phyloP scores from a whole-genome alignment of 2,888 invertebrate genomes.

The Tetragnatha montana region DNA sequence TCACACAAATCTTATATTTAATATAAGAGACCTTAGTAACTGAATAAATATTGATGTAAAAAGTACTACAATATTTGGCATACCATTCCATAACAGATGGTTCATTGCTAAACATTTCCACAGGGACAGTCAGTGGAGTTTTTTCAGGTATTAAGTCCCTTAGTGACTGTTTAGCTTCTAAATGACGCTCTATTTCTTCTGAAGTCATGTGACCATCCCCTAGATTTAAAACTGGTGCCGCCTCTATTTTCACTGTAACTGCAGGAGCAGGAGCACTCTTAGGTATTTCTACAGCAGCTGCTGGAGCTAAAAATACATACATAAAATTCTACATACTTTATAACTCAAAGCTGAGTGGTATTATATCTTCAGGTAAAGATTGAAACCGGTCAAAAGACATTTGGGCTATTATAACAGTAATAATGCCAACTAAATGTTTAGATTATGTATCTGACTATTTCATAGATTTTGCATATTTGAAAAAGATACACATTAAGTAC shows the following conservation, averaged over 20 bases:
- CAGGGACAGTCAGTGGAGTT: conserved; percentile 91
- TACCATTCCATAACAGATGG: conserved; percentile 79
- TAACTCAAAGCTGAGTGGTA: not conserved
- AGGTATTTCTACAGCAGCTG: conserved; percentile 10
- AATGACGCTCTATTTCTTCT: conserved; percentile 91
- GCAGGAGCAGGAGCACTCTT: conserved; percentile 28
- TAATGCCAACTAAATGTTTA: not conserved
- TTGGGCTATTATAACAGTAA: not conserved
- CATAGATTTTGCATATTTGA: no score
- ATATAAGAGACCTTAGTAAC: no score
- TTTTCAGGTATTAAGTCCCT: conserved; percentile 86
- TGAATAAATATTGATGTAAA: not conserved
- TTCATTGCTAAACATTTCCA: conserved; percentile 96
- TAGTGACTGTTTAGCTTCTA: conserved; percentile 88
- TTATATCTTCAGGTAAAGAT: not conserved
- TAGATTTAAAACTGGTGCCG: conserved; percentile 45
- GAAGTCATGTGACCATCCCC: conserved; percentile 89
- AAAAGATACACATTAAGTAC: no score
- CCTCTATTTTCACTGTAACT: conserved; percentile 33
- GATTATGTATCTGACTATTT: not conserved
- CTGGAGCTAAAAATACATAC: conserved; percentile 8
- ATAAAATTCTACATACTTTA: not conserved
- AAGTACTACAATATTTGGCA: conserved; percentile 6
- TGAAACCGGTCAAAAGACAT: not conserved
- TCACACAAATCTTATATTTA: not conserved